These are phyloP conservation scores for Bombus confusus DNA, from an alignment of 1,140 invertebrate species.

Conservation along the genomic window DNA sequence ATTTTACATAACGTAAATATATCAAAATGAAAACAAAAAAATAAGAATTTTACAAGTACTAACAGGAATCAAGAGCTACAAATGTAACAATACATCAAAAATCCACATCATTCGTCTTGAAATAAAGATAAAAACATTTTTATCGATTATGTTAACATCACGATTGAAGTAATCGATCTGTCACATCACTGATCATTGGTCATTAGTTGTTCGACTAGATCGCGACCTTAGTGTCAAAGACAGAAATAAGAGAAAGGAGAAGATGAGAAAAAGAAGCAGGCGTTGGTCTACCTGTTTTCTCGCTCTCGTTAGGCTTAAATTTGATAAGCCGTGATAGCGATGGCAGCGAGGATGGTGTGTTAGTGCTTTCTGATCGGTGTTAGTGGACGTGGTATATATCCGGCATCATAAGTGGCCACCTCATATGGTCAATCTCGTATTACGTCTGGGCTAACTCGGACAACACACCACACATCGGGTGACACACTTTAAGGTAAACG, in stretches of 20 bases:
- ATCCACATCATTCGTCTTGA: background rate
- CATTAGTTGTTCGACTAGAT: no score
- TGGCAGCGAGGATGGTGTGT: conserved; percentile 27
- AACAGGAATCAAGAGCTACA: background rate
- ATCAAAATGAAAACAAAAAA: background rate
- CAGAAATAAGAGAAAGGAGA: background rate
- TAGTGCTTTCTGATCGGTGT: conserved; percentile 46
- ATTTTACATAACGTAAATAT: background rate
- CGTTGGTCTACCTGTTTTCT: conserved; percentile 13
- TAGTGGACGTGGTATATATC: conserved; percentile 51
- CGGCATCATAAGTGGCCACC: conserved; percentile 54
- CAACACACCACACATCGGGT: conserved; percentile 67
- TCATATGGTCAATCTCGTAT: conserved; percentile 68
- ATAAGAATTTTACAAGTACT: background rate
- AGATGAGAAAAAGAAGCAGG: conserved; percentile 7
- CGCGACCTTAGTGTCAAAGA: background rate
- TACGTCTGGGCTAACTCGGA: conserved; percentile 68
- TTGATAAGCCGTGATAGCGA: conserved; percentile 30
- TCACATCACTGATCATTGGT: conserved; percentile 2
- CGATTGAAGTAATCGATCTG: background rate
- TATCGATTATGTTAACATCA: background rate
- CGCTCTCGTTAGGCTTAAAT: background rate
- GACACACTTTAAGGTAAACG: conserved; percentile 59
- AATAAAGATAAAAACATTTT: background rate
- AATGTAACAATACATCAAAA: background rate